Evolutionary conservation across 2,797 vertebrate species (phyloP).

Genomic region (Margarornis squamiger): DNA sequence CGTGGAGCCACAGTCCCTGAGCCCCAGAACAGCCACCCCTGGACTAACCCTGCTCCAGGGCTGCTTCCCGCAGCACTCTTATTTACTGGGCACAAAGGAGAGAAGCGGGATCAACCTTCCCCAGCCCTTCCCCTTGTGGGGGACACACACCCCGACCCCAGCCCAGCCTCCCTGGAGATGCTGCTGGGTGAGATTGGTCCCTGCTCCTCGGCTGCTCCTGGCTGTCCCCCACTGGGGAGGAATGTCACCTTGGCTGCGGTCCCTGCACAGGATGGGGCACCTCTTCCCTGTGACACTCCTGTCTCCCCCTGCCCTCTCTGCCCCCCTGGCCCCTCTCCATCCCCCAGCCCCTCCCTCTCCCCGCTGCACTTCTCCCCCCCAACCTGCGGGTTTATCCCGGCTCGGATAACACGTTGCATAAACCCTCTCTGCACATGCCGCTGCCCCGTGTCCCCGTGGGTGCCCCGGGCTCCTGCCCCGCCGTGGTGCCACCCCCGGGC

Average conservation of each 20-base stretch:
- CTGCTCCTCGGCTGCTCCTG: not conserved
- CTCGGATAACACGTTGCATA: not conserved
- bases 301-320: not conserved
- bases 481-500: not conserved
- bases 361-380: not conserved
- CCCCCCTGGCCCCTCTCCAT: not conserved
- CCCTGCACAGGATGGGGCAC: not conserved
- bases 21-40: not conserved
- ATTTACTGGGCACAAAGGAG: not conserved
- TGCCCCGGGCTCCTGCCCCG: not conserved
- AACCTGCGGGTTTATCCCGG: not conserved
- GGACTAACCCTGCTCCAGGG: not conserved
- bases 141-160: fast-evolving
- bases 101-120: not conserved
- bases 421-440: not conserved
- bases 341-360: not conserved
- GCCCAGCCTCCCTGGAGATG: too few species aligned
- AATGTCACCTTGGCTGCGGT: not conserved
- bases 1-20: not conserved
- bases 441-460: not conserved
- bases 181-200: not conserved
- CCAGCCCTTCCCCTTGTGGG: fast-evolving
- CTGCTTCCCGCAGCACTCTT: not conserved
- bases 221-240: too few species aligned
- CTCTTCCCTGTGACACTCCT: not conserved